Evolutionary conservation across 2,888 invertebrate species (phyloP).

Genomic region (Chymomyza caudatula): DNA sequence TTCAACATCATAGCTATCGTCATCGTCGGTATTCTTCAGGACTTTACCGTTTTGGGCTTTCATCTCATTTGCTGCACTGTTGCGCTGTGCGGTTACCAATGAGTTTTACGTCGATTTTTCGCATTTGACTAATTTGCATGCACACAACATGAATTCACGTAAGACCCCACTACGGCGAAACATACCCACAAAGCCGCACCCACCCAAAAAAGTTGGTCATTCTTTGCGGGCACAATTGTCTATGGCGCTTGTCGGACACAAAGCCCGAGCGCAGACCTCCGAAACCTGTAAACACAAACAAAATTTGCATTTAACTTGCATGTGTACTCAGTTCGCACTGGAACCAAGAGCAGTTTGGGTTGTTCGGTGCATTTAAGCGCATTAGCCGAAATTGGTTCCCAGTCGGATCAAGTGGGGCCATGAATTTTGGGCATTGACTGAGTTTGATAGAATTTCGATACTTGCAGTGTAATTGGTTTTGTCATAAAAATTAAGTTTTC

Average conservation of each 20-base stretch:
- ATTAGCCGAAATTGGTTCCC: constrained; percentile 32
- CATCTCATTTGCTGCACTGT: constrained; percentile 34
- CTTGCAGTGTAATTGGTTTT: no score
- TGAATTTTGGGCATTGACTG: not conserved
- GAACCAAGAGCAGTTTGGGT: not conserved
- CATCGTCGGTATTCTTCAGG: not conserved
- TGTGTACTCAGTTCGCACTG: not conserved
- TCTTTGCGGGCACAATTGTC: not conserved
- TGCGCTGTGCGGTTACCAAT: constrained; percentile 6
- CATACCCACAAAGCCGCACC: not conserved
- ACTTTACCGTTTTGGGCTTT: not conserved
- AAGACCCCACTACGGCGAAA: constrained; percentile 10
- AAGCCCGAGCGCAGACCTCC: not conserved
- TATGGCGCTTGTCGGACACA: not conserved
- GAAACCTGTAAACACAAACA: not conserved
- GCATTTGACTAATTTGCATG: constrained; percentile 31
- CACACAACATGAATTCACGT: not conserved
- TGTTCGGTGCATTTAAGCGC: constrained; percentile 41
- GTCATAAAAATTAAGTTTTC: no score
- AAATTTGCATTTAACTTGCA: not conserved
- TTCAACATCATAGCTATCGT: not conserved
- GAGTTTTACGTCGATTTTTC: not conserved
- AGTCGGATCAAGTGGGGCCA: not conserved
- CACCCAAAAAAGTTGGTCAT: no score
- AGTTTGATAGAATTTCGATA: no score